A percentile compares a stretch with the other conserved stretches of the same genome.
These are phyloP conservation scores for Delia radicum DNA, from an alignment of 1,140 invertebrate genomes.

Conservation along the genomic window DNA sequence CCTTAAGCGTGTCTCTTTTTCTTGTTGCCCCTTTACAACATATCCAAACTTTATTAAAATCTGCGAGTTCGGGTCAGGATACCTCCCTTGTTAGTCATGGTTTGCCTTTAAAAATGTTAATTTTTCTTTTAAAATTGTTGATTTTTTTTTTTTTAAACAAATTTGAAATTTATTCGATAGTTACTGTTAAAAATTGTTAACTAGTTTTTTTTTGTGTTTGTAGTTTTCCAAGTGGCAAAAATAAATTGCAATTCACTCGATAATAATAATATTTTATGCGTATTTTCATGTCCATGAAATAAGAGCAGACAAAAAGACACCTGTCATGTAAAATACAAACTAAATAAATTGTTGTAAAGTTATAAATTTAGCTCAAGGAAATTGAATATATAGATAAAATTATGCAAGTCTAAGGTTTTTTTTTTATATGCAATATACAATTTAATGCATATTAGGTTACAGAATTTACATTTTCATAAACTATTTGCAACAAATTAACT, in stretches of 20 bases:
- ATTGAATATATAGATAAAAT: too few relatives aligned
- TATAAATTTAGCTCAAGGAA: neutral
- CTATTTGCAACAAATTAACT: too few relatives aligned
- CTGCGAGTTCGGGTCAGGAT: too few relatives aligned
- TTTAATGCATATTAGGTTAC: too few relatives aligned
- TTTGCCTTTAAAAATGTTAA: conserved; percentile 2
- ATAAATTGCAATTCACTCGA: neutral
- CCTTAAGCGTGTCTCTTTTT: too few relatives aligned
- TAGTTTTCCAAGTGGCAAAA: neutral
- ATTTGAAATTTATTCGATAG: neutral
- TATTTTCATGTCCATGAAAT: neutral
- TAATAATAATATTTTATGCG: neutral
- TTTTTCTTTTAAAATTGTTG: neutral
- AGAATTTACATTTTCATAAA: too few relatives aligned
- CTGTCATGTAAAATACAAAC: neutral
- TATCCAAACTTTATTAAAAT: too few relatives aligned
- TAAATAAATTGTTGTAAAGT: neutral
- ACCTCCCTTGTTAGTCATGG: neutral
- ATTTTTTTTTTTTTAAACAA: neutral
- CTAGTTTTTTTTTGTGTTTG: neutral
- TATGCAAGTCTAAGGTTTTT: too few relatives aligned
- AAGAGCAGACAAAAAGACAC: neutral
- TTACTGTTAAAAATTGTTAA: neutral
- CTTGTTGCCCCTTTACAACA: too few relatives aligned
- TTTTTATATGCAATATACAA: too few relatives aligned